Base-by-base conservation (phyloP, 2,113 vertebrate species). In the Rhynchomys soricoides region DNA sequence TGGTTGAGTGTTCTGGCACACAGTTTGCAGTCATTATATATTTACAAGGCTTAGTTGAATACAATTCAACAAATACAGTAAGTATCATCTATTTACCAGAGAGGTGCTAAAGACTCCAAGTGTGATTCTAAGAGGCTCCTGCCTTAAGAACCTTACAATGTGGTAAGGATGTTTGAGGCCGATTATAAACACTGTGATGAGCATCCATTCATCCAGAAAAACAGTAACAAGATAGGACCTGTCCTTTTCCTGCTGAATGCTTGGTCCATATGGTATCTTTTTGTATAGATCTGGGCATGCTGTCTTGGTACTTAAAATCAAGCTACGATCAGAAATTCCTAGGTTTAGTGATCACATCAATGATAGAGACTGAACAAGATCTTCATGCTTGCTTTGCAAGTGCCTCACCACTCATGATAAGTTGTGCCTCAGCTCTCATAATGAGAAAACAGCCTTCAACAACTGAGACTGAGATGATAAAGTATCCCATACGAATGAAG, bases 11-110 rank as follows among this genome's bases (percentile, higher is more conserved):
- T 81, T 5, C 37, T 85, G 78, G 22, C 45, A 90, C 45, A 78
- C 86, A 87, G 29, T 52, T 55, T 78, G 11, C 19, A 90, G 59
- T 93, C 91, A 90, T 83, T 24, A 11, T 77, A 64, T 88, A 77
- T 75, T 59, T 59, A 91, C 7, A 77, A 75, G 43, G 2, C 11
- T 89, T 89, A 78, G 73, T 89, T 90, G 77, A 94, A 66, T 92
- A 94, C 74, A 95, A 89, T 93, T 96, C 12, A 90, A 91, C 40
- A 93, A 89, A 85, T 79, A 78, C 87, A 89, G 57, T 73, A 90
- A 45, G 48, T 73, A 24, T 21, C 10, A 86, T 94, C 86, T 87
- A 21, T 77, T 62, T 96, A 26, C 21, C n/a, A 91, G 52, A 77
- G 55, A 95, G 24, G 77, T 62, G 37, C 37, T 86, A 52, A 75